Conservation (phyloP, 2,797 vertebrate species). For the Lacerta agilis region DNA sequence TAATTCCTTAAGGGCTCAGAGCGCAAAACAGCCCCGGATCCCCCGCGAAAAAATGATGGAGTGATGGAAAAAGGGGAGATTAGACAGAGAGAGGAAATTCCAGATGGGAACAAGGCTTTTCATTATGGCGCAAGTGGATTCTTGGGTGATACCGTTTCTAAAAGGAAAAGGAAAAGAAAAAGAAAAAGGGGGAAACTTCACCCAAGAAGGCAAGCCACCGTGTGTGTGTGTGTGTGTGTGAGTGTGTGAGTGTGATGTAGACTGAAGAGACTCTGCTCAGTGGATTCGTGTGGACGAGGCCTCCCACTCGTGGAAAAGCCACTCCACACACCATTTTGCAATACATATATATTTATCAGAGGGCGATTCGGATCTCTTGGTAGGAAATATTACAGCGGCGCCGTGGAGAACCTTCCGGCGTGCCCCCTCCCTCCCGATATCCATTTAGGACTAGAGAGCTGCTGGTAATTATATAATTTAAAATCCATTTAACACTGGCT, state of each 20-base stretch:
- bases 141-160: no score
- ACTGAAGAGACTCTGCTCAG: no score
- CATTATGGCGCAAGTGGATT: no score
- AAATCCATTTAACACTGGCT: conserved; percentile 80
- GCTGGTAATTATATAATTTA: conserved; percentile 82
- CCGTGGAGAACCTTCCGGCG: conserved; percentile 55
- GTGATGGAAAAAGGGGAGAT: neutral
- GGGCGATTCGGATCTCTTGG: neutral
- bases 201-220: neutral
- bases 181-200: neutral
- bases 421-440: conserved; percentile 75
- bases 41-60: neutral
- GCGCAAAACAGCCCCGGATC: neutral
- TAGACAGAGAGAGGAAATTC: neutral
- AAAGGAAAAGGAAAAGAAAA: no score
- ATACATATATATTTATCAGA: no score
- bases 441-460: conserved; percentile 77
- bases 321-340: neutral
- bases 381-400: neutral
- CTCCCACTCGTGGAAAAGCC: neutral
- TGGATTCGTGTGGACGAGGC: no score
- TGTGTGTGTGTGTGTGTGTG: neutral
- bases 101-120: neutral
- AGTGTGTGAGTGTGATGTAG: no score
- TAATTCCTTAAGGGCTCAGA: neutral